Evolutionary conservation across 1,140 invertebrate species (phyloP), one percentile per base, ranked within the genome.

Genomic region (Augochlora pura): DNA sequence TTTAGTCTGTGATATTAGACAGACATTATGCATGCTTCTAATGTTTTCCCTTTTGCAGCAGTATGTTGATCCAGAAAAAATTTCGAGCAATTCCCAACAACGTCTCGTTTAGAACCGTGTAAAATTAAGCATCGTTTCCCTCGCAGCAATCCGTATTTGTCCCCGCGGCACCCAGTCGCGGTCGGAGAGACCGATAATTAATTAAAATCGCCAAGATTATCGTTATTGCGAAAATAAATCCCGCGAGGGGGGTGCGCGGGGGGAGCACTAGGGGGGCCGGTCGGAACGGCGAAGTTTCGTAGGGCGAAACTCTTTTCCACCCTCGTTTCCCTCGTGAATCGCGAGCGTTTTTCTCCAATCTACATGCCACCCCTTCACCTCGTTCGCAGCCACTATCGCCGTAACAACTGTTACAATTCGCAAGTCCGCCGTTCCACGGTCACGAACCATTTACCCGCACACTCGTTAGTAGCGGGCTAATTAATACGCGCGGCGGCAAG

Each of bases 351-450:
- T 86, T 86, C 76, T 59, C 80, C 76, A 62, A 85, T 75, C 27
- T 77, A 60, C 80, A 76, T 85, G 82, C 66, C 59, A 71, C 25
- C 71, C 60, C 70, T 54, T 85, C 70, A 70, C 54, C 62, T 77
- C 77, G 38, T 86, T 80, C 57, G 68, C 54, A 60, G 49, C 49
- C 81, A 84, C 87, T 89, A 90, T 90, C 84, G 77, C 68, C 70
- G 85, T 85, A 90, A 88, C 88, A 89, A 82, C 85, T 86, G 81
- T 88, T 88, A 87, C 81, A 79, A 87, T 89, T 90, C 84, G 78
- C 87, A 87, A 87, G 81, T 88, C 80, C 78, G 66, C 73, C 74
- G 63, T 54, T 66, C 71, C 46, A 70, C 66, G 76, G 78, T 83
- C 86, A 88, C 88, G 85, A 89, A 83, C 79, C 85, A 85, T 86